A percentile compares a stretch with the other conserved stretches of the same genome.
Conservation (phyloP, 2,888 invertebrate species). For the Cheilosia variabilis region DNA sequence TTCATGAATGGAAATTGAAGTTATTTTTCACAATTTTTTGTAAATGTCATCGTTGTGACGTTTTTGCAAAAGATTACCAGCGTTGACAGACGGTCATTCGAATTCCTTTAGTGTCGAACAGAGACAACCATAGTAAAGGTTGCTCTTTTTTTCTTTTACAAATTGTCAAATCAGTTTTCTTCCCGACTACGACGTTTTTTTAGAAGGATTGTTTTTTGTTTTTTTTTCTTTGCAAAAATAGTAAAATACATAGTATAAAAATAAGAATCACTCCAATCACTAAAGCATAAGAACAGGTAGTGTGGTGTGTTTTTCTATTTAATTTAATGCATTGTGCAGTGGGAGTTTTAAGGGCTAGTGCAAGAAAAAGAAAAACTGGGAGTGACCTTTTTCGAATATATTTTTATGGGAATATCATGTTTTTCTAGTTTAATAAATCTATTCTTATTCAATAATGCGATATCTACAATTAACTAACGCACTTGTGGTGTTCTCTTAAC, state of each 20-base stretch:
- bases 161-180: conserved; percentile 62
- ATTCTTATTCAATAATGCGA: conserved; percentile 14
- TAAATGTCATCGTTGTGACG: conserved; percentile 67
- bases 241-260: conserved; percentile 49
- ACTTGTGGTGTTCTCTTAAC: conserved; percentile 10
- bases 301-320: conserved; percentile 40
- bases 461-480: conserved; percentile 22
- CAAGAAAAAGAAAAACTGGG: conserved; percentile 11
- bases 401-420: conserved; percentile 8
- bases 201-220: conserved; percentile 32
- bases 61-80: conserved; percentile 26
- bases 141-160: conserved; percentile 31
- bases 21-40: conserved; percentile 38
- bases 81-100: conserved; percentile 27
- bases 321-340: neutral
- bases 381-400: conserved; percentile 38
- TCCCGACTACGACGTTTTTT: conserved; percentile 60
- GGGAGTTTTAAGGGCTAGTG: neutral
- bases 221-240: conserved; percentile 36
- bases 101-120: conserved; percentile 28
- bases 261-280: conserved; percentile 21
- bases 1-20: conserved; percentile 25
- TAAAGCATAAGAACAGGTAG: conserved; percentile 57
- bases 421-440: conserved; percentile 22
- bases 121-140: conserved; percentile 24